Base-by-base conservation (phyloP, 2,113 vertebrate genomes). In the Campylomormyrus tamandua region DNA sequence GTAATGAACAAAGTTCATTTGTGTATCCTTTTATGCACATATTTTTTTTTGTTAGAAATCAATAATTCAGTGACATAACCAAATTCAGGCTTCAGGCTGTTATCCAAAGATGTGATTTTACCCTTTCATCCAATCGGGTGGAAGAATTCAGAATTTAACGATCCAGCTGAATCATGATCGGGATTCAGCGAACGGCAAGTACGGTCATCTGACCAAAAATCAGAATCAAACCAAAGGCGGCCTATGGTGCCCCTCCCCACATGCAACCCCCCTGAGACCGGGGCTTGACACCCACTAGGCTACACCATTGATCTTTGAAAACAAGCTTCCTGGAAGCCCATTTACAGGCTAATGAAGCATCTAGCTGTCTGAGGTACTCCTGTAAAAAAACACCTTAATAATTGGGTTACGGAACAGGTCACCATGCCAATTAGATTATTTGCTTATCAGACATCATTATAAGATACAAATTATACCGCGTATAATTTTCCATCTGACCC, bases 361-460 rank as follows among this genome's bases (percentile, higher is more conserved):
- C n/a, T 84, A 84, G 3, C 83, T 3, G 21, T 46, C 7, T 39
- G 15, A 53, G 49, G 48, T 83, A 31, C 19, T 89, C 19, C 10
- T 45, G 3, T 89, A 49, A 49, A 49, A 50, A 46, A 21, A 49
- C 5, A n/a, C 45, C 45, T 84, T 48, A 48, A 89, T 89, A 74
- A 89, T 17, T 74, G 45, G 62, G 88, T 77, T 89, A 83, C 17
- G 19, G 15, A 89, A 24, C 50, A 70, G 17, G 88, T 77, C 49
- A 87, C 42, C 24, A 53, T 10, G 49, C 11, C n/a, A 50, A 87
- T 87, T 87, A 87, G 21, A 87, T 87, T 87, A 53, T 87, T 87
- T 87, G 85, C 49, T 87, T 87, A 87, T 50, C 85, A 87, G 85
- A 87, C 49, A 87, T 53, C 46, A 87, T 87, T 87, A 87, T 87